These are phyloP conservation scores for Alexandromys fortis DNA, from an alignment of 2,113 vertebrate species.

Conservation along the genomic window DNA sequence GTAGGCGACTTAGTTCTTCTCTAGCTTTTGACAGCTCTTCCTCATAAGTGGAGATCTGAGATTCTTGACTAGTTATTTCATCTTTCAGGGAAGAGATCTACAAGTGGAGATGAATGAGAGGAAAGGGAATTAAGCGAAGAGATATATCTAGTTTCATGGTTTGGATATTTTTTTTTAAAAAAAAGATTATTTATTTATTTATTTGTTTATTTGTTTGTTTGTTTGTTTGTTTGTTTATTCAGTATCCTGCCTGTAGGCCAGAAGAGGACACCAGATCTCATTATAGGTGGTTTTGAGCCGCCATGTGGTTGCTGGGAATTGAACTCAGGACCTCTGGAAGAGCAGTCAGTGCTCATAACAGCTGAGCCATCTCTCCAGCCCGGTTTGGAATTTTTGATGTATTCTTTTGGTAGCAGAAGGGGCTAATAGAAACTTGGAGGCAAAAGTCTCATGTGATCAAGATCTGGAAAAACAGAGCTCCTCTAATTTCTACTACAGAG, in stretches of 20 bases:
- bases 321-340: too few relatives aligned
- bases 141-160: neutral
- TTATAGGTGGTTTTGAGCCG: too few relatives aligned
- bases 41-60: constrained; percentile 93
- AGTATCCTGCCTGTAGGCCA: too few relatives aligned
- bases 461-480: neutral
- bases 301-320: too few relatives aligned
- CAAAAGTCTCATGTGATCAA: neutral
- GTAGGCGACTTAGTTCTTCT: constrained; percentile 93
- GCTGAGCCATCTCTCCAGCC: too few relatives aligned
- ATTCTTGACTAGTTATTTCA: constrained; percentile 94
- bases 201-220: too few relatives aligned
- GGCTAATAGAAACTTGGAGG: neutral
- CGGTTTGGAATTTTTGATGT: neutral
- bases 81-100: constrained; percentile 94
- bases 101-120: constrained; percentile 9
- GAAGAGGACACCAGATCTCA: too few relatives aligned
- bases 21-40: constrained; percentile 94
- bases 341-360: too few relatives aligned
- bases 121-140: constrained; percentile 26
- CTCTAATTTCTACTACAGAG: constrained; percentile 27
- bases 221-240: too few relatives aligned
- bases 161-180: neutral
- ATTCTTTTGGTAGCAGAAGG: constrained; percentile 26
- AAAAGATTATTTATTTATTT: too few relatives aligned